phyloP scores from a whole-genome alignment of 2,888 invertebrate genomes.

The Megamerina dolium region DNA sequence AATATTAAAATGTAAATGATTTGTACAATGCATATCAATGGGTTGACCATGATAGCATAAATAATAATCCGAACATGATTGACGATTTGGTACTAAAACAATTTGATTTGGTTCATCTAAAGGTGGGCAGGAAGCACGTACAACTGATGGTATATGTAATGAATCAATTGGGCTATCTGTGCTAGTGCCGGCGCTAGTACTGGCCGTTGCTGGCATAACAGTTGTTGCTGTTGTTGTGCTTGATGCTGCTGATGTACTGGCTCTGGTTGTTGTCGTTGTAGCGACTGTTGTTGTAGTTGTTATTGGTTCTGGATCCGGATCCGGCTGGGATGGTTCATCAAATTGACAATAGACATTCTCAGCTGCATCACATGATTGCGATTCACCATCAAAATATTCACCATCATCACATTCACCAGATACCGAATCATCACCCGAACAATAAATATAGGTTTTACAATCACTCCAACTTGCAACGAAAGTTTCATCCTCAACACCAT shows the following conservation, averaged over 20 bases:
- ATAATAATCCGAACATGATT: conserved; percentile 40
- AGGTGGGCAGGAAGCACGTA: conserved; percentile 31
- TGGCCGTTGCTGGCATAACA: not conserved
- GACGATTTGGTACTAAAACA: conserved; percentile 33
- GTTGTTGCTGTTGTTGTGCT: conserved; percentile 1
- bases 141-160: conserved; percentile 27
- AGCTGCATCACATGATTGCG: conserved; percentile 29
- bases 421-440: conserved; percentile 34
- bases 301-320: conserved; percentile 14
- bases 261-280: conserved; percentile 10
- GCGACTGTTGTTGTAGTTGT: conserved; percentile 16
- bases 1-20: conserved; percentile 39
- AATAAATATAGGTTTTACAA: conserved; percentile 40
- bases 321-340: conserved; percentile 24
- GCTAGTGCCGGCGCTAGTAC: not conserved
- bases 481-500: conserved; percentile 20
- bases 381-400: conserved; percentile 33
- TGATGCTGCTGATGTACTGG: conserved; percentile 4
- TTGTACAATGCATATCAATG: conserved; percentile 43
- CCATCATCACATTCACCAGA: conserved; percentile 34
- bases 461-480: conserved; percentile 33
- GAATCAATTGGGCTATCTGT: conserved; percentile 9
- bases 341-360: conserved; percentile 34
- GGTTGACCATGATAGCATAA: conserved; percentile 41
- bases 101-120: conserved; percentile 37